Conservation (phyloP, 2,888 invertebrate species). For the Athalia circularis region DNA sequence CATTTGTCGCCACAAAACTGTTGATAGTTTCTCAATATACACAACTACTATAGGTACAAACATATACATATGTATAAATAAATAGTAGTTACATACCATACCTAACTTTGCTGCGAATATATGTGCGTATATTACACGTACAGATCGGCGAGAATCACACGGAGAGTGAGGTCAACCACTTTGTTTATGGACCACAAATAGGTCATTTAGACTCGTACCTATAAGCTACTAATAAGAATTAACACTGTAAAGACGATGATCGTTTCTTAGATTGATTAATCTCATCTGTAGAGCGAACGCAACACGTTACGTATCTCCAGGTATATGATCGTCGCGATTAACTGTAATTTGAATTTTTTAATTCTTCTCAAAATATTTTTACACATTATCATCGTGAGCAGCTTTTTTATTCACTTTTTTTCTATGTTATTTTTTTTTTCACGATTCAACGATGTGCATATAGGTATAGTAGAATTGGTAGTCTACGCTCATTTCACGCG, state of each 20-base stretch:
- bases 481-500: background rate
- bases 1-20: constrained; percentile 34
- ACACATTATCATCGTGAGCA: too few relatives aligned
- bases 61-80: background rate
- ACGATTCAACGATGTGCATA: too few relatives aligned
- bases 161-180: constrained; percentile 38
- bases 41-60: background rate
- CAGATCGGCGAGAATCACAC: background rate
- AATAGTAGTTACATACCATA: too few relatives aligned
- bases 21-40: constrained; percentile 31
- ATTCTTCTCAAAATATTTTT: too few relatives aligned
- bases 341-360: too few relatives aligned
- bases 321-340: too few relatives aligned
- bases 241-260: background rate
- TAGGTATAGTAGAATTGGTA: background rate
- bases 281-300: background rate
- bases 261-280: background rate
- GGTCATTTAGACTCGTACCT: background rate
- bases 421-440: too few relatives aligned
- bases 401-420: too few relatives aligned
- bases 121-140: background rate
- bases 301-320: background rate
- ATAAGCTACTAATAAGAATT: background rate
- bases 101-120: background rate
- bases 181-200: constrained; percentile 38